These are phyloP conservation scores for Leucosticte australis DNA, from an alignment of 2,113 vertebrate genomes.

Conservation along the genomic window DNA sequence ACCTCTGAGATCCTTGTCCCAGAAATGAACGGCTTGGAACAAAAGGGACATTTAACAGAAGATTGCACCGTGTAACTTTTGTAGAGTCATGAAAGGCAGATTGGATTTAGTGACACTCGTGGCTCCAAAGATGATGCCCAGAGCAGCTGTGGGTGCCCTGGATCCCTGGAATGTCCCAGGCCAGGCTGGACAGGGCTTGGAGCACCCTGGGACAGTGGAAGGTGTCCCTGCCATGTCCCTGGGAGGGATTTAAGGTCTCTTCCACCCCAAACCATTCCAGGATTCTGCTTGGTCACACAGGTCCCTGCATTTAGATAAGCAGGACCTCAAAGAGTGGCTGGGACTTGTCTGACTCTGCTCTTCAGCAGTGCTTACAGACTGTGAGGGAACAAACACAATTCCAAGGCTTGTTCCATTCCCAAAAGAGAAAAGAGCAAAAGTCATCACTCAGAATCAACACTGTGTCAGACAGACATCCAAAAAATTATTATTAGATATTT, in stretches of 20 bases:
- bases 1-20: neutral
- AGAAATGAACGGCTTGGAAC: neutral
- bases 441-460: neutral
- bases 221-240: neutral
- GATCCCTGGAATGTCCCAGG: neutral
- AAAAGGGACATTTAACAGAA: neutral
- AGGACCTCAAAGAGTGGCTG: neutral
- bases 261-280: neutral
- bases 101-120: neutral
- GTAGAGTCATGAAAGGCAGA: neutral
- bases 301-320: neutral
- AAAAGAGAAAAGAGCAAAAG: neutral
- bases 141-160: neutral
- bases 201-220: rapidly evolving
- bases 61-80: rapidly evolving
- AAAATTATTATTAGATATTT: neutral
- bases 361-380: neutral
- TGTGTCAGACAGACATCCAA: neutral
- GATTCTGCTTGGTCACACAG: neutral
- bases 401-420: neutral
- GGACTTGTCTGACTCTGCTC: neutral
- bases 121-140: neutral
- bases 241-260: neutral
- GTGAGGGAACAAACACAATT: neutral
- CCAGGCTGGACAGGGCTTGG: neutral